A percentile compares a stretch with the other conserved stretches of the same genome.
phyloP scores from a whole-genome alignment of 2,797 vertebrate species.

The Aselliscus stoliczkanus region DNA sequence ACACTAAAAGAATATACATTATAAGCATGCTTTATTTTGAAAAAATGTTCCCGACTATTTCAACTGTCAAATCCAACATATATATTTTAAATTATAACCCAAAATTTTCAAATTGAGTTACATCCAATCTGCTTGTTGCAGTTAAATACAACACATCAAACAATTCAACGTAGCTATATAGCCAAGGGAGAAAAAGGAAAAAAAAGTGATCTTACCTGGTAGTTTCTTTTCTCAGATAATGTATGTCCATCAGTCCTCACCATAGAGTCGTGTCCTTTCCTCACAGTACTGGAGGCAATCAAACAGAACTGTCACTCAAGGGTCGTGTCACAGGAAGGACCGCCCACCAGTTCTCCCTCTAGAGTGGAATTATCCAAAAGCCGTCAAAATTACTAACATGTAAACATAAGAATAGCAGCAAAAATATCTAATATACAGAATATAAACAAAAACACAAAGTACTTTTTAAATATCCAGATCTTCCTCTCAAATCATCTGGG shows the following conservation, averaged over 20 bases:
- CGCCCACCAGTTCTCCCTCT: constrained; percentile 79
- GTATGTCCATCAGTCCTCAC: constrained; percentile 80
- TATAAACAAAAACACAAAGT: constrained; percentile 12
- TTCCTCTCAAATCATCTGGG: neutral
- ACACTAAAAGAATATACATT: neutral
- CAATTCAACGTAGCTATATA: neutral
- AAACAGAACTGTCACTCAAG: constrained; percentile 79
- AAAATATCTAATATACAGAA: constrained; percentile 65
- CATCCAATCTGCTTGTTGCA: neutral
- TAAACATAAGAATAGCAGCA: constrained; percentile 64
- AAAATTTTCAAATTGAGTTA: constrained; percentile 11
- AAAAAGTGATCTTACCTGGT: constrained; percentile 71
- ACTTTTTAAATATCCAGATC: neutral
- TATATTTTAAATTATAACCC: constrained; percentile 18
- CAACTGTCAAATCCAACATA: neutral
- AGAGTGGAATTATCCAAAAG: constrained; percentile 79
- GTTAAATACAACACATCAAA: constrained; percentile 28
- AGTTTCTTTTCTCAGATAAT: constrained; percentile 80
- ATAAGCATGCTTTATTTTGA: neutral
- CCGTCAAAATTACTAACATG: constrained; percentile 78
- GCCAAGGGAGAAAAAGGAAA: neutral
- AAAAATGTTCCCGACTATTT: constrained; percentile 38
- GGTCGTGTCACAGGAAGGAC: constrained; percentile 79
- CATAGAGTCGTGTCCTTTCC: constrained; percentile 80
- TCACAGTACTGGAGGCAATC: constrained; percentile 80